phyloP scores from a whole-genome alignment of 2,113 vertebrate species.

The Trematomus loennbergii region DNA sequence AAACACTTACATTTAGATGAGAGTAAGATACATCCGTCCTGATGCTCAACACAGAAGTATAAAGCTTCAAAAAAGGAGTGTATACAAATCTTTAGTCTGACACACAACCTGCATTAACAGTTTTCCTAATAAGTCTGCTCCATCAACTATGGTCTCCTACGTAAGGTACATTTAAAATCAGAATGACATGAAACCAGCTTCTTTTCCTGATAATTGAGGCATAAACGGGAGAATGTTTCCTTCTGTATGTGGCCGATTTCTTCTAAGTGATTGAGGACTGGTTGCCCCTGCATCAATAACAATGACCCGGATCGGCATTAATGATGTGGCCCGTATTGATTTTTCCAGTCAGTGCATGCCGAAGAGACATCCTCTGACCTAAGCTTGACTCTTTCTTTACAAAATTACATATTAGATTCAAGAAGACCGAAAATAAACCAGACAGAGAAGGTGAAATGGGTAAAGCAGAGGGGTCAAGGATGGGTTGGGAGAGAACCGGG shows the following conservation, averaged over 20 bases:
- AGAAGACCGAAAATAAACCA: background rate
- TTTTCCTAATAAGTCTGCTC: background rate
- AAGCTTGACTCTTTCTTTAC: background rate
- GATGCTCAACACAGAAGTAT: background rate
- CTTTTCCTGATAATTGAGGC: background rate
- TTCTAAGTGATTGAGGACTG: conserved; percentile 38
- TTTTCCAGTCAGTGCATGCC: conserved; percentile 51
- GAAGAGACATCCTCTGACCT: conserved; percentile 42
- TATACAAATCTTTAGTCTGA: background rate
- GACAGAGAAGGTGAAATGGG: background rate
- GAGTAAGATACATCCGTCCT: background rate
- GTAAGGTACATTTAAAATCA: background rate
- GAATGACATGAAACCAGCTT: conserved; percentile 5
- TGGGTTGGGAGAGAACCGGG: background rate
- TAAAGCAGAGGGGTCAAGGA: background rate
- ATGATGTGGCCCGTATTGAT: conserved; percentile 68
- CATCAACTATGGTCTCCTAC: background rate
- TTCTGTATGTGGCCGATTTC: conserved; percentile 24
- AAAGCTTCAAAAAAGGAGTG: background rate
- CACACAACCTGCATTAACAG: background rate
- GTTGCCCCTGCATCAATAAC: conserved; percentile 23
- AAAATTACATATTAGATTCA: conserved; percentile 32
- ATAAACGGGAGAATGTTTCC: background rate
- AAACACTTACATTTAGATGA: background rate
- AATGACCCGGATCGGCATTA: conserved; percentile 46